phyloP scores from a whole-genome alignment of 2,113 vertebrate genomes.

The Elephantulus edwardii region DNA sequence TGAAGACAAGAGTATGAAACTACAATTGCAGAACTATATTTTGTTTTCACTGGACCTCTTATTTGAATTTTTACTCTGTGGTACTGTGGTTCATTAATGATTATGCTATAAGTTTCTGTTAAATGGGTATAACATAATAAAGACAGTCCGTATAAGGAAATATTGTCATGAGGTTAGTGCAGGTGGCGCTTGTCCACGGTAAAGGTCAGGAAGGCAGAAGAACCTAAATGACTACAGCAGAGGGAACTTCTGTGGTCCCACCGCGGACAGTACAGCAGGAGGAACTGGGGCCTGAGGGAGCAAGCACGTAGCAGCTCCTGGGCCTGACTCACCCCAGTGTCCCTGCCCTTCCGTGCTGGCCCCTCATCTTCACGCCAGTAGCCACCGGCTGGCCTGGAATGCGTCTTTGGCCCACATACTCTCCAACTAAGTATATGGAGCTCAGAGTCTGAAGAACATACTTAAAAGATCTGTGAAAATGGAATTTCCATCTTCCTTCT shows the following conservation, averaged over 20 bases:
- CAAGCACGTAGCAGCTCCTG: not conserved
- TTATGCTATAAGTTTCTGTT: not conserved
- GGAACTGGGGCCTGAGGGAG: conserved; percentile 39
- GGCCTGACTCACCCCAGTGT: not conserved
- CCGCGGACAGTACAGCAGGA: not conserved
- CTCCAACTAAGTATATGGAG: not conserved
- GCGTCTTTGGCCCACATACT: not conserved
- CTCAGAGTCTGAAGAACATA: not conserved
- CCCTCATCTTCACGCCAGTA: not conserved
- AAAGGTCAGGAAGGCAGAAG: not conserved
- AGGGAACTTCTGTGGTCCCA: not conserved
- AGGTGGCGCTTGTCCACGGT: not conserved
- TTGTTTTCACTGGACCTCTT: not conserved
- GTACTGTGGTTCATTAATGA: not conserved
- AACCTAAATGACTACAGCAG: too few relatives aligned
- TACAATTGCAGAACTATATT: not conserved
- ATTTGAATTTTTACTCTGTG: not conserved
- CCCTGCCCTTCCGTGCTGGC: fast-evolving
- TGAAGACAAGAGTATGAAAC: not conserved
- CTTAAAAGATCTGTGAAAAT: not conserved
- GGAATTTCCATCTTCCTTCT: not conserved
- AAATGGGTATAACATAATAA: not conserved
- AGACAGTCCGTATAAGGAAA: not conserved
- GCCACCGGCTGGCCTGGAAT: not conserved
- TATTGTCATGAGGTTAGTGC: not conserved